phyloP scores from a whole-genome alignment of 2,113 vertebrate species.

The Rhegmatorhina hoffmannsi region DNA sequence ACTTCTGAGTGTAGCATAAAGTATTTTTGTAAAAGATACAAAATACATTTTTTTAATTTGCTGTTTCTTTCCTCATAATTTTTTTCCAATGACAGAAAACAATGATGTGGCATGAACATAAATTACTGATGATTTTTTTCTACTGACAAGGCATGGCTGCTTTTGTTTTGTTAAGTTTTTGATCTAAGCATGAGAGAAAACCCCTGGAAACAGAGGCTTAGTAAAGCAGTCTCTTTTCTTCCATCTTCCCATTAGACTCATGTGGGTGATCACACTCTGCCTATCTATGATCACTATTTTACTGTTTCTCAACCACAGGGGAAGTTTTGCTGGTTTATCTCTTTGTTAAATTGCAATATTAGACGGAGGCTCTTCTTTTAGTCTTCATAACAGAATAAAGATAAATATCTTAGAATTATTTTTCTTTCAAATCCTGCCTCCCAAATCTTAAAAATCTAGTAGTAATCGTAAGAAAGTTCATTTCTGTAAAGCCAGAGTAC shows the following conservation, averaged over 20 bases:
- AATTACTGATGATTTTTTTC: not conserved
- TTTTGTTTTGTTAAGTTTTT: not conserved
- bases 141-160: not conserved
- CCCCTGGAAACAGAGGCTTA: not conserved
- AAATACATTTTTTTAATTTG: not conserved
- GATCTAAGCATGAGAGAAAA: not conserved
- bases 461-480: not conserved
- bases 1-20: not conserved
- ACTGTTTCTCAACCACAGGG: not conserved
- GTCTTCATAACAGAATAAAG: not conserved
- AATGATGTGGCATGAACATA: not conserved
- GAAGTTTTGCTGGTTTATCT: not conserved
- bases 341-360: not conserved
- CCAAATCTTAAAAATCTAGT: slow-evolving; percentile 1
- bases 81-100: not conserved
- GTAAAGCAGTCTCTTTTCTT: not conserved
- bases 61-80: not conserved
- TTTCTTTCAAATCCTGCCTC: not conserved
- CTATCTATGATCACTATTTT: not conserved
- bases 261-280: not conserved
- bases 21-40: not conserved
- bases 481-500: not conserved
- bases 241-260: not conserved
- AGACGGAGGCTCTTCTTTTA: not conserved
- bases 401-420: not conserved